Percentiles rank a stretch among this genome's conserved stretches.
These are phyloP conservation scores for Myopa testacea DNA, from an alignment of 2,888 invertebrate genomes.

Conservation along the genomic window DNA sequence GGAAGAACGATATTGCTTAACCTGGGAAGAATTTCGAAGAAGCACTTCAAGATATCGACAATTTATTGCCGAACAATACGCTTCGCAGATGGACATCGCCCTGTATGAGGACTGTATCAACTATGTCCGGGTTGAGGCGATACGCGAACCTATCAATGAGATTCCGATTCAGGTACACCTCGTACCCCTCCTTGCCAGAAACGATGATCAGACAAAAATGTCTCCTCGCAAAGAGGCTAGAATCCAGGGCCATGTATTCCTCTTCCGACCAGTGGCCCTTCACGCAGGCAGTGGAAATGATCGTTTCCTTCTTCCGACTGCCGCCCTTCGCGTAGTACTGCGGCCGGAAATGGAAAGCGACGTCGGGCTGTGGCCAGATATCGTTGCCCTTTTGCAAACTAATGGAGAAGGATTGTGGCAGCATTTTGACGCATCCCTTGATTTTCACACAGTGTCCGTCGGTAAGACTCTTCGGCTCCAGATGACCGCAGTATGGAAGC, in stretches of 20 bases:
- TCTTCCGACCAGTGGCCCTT: constrained; percentile 66
- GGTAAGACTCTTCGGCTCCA: background rate
- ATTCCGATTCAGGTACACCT: constrained; percentile 69
- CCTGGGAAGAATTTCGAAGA: too few species aligned
- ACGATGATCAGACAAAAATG: constrained; percentile 57
- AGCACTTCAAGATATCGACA: background rate
- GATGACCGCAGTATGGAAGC: background rate
- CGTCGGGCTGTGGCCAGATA: constrained; percentile 78
- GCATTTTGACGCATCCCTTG: constrained; percentile 72
- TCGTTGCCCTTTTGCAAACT: constrained; percentile 76
- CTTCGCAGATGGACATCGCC: constrained; percentile 76
- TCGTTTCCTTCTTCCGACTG: constrained; percentile 69
- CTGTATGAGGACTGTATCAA: constrained; percentile 75
- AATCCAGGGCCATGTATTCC: constrained; percentile 50
- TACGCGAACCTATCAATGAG: constrained; percentile 74
- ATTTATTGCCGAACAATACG: constrained; percentile 41
- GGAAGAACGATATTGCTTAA: too few species aligned
- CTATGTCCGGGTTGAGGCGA: constrained; percentile 71
- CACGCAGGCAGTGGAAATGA: constrained; percentile 76
- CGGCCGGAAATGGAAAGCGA: constrained; percentile 75
- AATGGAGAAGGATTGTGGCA: constrained; percentile 59
- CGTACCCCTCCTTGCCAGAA: constrained; percentile 53
- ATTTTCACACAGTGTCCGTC: constrained; percentile 61
- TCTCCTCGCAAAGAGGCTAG: constrained; percentile 56
- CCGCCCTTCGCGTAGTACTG: constrained; percentile 42